Base-by-base conservation (phyloP, 53 echinoderm and acorn worm genomes). In the Henricia sp. region DNA sequence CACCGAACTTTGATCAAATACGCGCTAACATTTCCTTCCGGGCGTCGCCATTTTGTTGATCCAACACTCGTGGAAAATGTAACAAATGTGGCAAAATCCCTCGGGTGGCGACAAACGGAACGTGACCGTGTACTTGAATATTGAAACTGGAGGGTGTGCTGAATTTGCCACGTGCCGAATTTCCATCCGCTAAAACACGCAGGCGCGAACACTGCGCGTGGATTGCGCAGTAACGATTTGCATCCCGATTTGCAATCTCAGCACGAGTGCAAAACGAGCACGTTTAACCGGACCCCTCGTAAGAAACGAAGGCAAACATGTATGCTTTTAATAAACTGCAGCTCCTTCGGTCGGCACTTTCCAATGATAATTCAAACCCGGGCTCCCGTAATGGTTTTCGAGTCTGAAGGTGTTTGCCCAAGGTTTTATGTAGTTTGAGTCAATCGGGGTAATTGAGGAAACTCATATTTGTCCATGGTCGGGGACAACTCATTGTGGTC, bases 51-150 rank as follows among this genome's bases (percentile, higher is more conserved):
- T 2, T 36, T 9, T 73, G 54, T 73, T 73, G 54, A 53, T 52
- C 37, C 33, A 73, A 54, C 73, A 73, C 73, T 73, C 52, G 29
- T 51, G 72, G 50, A 72, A 52, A 32, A 12, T 10, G 55, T 73
- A 35, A 35, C 53, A 52, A 35, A 12, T 8, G n/a, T 37, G 52
- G 54, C 73, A 35, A 37, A 11, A n/a, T 19, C 51, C 35, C 28
- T 4, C 34, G 52, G 32, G 14, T 36, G 52, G 38, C 32, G 50
- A 33, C 50, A n/a, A 30, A n/a, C n/a, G n/a, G n/a, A n/a, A n/a
- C n/a, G n/a, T n/a, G 50, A 19, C 51, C 50, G 55, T 13, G 20
- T 12, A 20, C 24, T 19, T 20, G 24, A 16, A n/a, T 53, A 37
- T 73, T 3, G 50, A 73, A 73, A 42, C 50, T 23, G 37, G 19